Evolutionary conservation across 2,113 vertebrate species (phyloP).

Genomic region (Ranitomeya imitator): DNA sequence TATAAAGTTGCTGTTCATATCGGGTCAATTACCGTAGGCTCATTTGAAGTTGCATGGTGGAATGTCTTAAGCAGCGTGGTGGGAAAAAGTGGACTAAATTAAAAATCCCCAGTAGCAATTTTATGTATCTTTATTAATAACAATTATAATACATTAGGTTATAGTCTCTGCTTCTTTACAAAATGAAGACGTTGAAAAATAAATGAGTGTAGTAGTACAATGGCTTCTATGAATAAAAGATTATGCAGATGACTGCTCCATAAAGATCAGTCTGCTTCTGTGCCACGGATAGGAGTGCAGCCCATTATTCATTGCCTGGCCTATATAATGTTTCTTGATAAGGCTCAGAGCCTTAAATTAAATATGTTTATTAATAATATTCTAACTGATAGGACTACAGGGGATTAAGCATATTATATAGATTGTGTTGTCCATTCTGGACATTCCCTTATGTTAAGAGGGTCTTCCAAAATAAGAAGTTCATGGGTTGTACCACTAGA

Average conservation of each 20-base stretch:
- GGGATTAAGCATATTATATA: too few relatives aligned
- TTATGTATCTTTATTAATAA: constrained; percentile 21
- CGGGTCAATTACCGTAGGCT: constrained; percentile 49
- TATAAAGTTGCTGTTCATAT: constrained; percentile 18
- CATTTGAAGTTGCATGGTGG: background rate
- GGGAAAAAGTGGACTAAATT: constrained; percentile 34
- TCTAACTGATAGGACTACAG: background rate
- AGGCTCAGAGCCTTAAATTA: background rate
- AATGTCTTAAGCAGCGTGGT: background rate
- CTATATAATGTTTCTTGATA: background rate
- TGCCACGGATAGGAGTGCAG: background rate
- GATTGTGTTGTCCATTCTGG: too few relatives aligned
- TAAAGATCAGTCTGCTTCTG: background rate
- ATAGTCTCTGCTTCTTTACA: background rate
- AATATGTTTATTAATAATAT: background rate
- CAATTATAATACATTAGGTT: constrained; percentile 7
- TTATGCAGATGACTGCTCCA: background rate
- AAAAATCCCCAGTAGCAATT: constrained; percentile 10
- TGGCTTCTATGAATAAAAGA: constrained; percentile 7
- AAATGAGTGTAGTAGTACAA: background rate
- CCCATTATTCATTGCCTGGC: background rate
- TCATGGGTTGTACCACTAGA: too few relatives aligned
- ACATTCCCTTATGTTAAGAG: too few relatives aligned
- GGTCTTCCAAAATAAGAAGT: too few relatives aligned
- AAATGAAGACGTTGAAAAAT: constrained; percentile 2